A percentile compares a stretch with the other conserved stretches of the same genome.
Evolutionary conservation across 2,113 vertebrate species (phyloP).

Genomic region (Psettodes erumei): DNA sequence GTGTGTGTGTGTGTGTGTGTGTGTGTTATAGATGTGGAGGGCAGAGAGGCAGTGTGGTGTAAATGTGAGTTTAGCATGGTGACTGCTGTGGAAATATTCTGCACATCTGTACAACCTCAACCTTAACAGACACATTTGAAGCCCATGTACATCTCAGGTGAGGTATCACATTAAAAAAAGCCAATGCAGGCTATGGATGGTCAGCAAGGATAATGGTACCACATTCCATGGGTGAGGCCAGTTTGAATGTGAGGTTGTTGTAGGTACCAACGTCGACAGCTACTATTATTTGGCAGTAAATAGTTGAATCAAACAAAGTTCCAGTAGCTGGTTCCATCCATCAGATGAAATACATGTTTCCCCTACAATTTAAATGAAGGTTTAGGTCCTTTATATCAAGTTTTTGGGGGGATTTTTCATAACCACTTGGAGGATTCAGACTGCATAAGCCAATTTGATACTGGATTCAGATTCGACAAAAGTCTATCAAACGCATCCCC

Average conservation of each 20-base stretch:
- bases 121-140: not conserved
- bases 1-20: too few relatives aligned
- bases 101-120: too few relatives aligned
- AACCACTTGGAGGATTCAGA: not conserved
- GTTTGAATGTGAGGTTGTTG: too few relatives aligned
- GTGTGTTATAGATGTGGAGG: too few relatives aligned
- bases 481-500: not conserved
- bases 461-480: not conserved
- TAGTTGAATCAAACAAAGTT: not conserved
- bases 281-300: conserved; percentile 9
- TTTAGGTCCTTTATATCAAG: not conserved
- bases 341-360: not conserved
- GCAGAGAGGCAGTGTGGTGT: too few relatives aligned
- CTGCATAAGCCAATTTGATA: not conserved
- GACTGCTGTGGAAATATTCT: too few relatives aligned
- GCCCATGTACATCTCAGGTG: not conserved
- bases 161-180: too few relatives aligned
- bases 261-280: too few relatives aligned
- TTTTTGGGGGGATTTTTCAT: not conserved
- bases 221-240: too few relatives aligned
- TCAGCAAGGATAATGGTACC: not conserved
- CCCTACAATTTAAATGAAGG: not conserved
- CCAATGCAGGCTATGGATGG: not conserved
- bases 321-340: not conserved
- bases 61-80: too few relatives aligned